Evolutionary conservation across 1,140 invertebrate genomes (phyloP), one percentile per base, ranked within the genome.

Genomic region (Thaumetopoea pityocampa): DNA sequence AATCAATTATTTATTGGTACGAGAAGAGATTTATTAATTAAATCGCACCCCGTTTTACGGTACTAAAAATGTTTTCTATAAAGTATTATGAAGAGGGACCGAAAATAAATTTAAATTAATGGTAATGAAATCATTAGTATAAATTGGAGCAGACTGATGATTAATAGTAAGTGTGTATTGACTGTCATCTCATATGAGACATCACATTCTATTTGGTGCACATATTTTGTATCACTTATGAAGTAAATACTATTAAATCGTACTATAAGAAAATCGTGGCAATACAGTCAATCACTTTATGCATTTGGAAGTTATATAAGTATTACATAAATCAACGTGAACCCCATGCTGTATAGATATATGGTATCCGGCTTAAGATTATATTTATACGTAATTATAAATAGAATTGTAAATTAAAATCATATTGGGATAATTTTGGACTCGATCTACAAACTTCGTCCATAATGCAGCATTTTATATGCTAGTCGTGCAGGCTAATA

Each of bases 401-500:
- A 11, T 3, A 12, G 5, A 11, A 14, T 28, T 28, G 3, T 36
- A 29, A 11, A 14, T 24, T 7, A 20, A 28, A 12, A 17, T 22
- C 44, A 40, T 11, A 32, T 19, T 34, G 3, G 7, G 12, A 22
- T 19, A 12, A 32, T 11, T 2, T 29, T 26, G 42, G 30, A 35
- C 41, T 9, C n/a, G 6, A 32, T 6, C 1, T 14, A 14, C 7
- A 20, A 6, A n/a, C 8, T 49, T 45, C 7, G 28, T 41, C 41
- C 24, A 46, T 42, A 16, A 42, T 32, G 29, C 55, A 68, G 60
- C 67, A 68, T 68, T 69, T 62, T 57, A 46, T 56, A 67, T 68
- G 60, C 74, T 79, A 82, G 78, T 81, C 72, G 62, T 70, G 60
- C n/a, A n/a, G n/a, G n/a, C n/a, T n/a, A n/a, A n/a, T n/a, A n/a